These are phyloP conservation scores for Phenganax subtilis DNA, from an alignment of 92 coral and sea anemone genomes.

Conservation along the genomic window DNA sequence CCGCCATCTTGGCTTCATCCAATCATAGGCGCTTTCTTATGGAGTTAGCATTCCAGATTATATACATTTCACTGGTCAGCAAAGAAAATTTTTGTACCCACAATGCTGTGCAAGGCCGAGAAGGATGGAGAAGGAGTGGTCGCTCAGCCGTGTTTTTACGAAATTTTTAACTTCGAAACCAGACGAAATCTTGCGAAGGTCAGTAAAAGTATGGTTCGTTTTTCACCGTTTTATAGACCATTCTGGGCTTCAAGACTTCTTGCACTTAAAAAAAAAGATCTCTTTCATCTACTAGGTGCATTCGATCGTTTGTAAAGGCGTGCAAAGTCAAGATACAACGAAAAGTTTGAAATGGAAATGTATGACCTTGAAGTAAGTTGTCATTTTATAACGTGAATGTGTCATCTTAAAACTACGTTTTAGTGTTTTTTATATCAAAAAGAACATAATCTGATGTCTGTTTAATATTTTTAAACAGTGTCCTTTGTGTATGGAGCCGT, in stretches of 20 bases:
- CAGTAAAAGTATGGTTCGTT: constrained; percentile 17
- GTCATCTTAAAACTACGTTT: background rate
- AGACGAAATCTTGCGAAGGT: background rate
- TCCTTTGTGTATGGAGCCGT: constrained; percentile 97
- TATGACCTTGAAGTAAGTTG: constrained; percentile 25
- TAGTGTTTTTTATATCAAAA: background rate
- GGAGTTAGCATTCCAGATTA: too few species aligned
- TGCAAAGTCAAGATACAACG: background rate
- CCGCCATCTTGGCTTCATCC: too few species aligned
- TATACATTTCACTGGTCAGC: too few species aligned
- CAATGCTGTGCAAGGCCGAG: background rate
- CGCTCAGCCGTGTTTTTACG: constrained; percentile 27
- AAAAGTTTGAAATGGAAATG: constrained; percentile 10
- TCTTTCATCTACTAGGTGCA: background rate
- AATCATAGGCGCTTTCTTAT: too few species aligned
- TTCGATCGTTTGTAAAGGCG: background rate
- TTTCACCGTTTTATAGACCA: background rate
- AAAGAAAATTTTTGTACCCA: constrained; percentile 12
- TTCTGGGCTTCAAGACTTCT: background rate
- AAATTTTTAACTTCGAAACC: constrained; percentile 23
- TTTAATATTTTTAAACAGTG: constrained; percentile 54
- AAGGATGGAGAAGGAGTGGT: constrained; percentile 30
- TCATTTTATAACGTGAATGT: background rate
- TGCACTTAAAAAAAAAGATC: background rate
- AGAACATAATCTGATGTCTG: constrained; percentile 3